A percentile compares a stretch with the other conserved stretches of the same genome.
These are phyloP conservation scores for Halocynthia roretzi DNA, from an alignment of 23 tunicate species.

Conservation along the genomic window DNA sequence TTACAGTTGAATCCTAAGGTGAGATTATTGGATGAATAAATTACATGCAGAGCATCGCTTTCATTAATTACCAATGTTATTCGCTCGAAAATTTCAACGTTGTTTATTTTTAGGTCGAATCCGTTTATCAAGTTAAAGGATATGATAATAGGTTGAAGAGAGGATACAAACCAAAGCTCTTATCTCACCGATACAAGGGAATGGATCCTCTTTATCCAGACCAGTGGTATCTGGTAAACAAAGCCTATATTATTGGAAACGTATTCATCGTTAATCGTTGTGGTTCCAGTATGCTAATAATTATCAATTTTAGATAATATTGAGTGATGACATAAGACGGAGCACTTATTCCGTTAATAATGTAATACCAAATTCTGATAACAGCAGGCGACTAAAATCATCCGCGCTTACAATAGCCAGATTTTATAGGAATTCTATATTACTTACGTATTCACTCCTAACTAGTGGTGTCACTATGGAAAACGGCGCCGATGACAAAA, in stretches of 20 bases:
- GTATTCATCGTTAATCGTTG: not conserved
- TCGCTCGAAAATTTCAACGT: not conserved
- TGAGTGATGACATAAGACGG: too few relatives aligned
- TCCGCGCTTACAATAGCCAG: not conserved
- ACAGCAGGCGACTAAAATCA: not conserved
- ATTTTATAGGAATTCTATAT: too few relatives aligned
- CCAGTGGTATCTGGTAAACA: conserved; percentile 86
- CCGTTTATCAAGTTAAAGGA: conserved; percentile 65
- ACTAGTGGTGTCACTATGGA: too few relatives aligned
- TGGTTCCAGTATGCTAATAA: too few relatives aligned
- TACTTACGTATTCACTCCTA: too few relatives aligned
- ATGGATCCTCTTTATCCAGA: conserved; percentile 69
- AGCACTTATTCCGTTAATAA: not conserved
- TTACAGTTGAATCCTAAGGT: conserved; percentile 22
- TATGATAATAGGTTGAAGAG: conserved; percentile 60
- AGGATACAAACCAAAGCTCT: conserved; percentile 41
- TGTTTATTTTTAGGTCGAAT: conserved; percentile 29
- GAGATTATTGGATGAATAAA: not conserved
- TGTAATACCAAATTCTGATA: not conserved
- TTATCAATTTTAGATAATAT: too few relatives aligned
- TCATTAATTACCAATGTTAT: not conserved
- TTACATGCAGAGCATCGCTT: not conserved
- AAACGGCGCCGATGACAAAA: too few relatives aligned
- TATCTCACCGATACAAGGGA: conserved; percentile 34
- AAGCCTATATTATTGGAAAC: not conserved